Evolutionary conservation across 2,797 vertebrate genomes (phyloP), one percentile per base, ranked within the genome.

Genomic region (Hapalemur alaotrensis): DNA sequence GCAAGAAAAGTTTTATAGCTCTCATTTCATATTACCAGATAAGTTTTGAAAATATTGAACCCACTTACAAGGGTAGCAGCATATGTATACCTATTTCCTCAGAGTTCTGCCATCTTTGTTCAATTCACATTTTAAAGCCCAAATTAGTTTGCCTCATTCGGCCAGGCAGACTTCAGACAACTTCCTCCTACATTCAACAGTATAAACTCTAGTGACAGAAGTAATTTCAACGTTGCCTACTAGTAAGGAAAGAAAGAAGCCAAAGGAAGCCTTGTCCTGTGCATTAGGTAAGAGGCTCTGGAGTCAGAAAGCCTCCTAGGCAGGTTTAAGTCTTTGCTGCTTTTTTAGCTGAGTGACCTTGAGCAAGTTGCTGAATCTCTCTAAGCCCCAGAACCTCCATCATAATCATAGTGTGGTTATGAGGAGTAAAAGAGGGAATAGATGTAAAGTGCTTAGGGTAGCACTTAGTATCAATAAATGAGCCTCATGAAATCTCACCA

Each of bases 1-100:
- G 32, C 67, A 83, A 89, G 91, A 88, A 90, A 88, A 70, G n/a
- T 83, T 96, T 96, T 95, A 88, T 65, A 93, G 57, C 48, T 84
- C 67, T 96, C 88, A 92, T 82, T 91, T 28, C 67, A 10, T 79
- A 11, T 61, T 72, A 79, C 38, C 70, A 87, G 76, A 91, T 41
- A 96, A 69, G 43, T 91, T 86, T 93, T 5, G 5, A 95, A 95
- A 96, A 59, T 91, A 85, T 43, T 46, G 89, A 87, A n/a, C 63
- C 52, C 75, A 54, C 89, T 82, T 92, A 50, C 38, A 81, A 65
- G 46, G 23, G 35, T 69, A 70, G 50, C n/a, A 73, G 61, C 32
- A 4, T 35, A 18, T 12, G 4, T 67, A 38, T 38, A 52, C 48
- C 35, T 93, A n/a, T 83, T 48, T 81, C 92, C 11, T 50, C 28